Base-by-base conservation (phyloP, 2,888 invertebrate species). In the Sympetrum striolatum region DNA sequence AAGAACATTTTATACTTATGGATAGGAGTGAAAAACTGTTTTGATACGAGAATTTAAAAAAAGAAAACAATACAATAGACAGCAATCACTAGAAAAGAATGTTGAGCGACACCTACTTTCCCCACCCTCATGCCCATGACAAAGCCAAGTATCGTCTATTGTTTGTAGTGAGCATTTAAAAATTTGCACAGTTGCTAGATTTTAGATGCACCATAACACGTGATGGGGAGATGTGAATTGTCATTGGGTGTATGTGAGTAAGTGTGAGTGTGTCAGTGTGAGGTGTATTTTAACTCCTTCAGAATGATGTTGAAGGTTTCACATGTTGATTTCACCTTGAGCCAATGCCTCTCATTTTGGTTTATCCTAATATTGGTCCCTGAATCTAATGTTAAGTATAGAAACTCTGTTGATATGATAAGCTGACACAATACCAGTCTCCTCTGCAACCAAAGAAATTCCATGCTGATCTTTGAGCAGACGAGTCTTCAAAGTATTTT, bases 21-120 rank as follows among this genome's bases (percentile, higher is more conserved):
- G 86, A 64, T 86, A 60, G 86, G 60, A 86, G 86, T 86, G 86
- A 86, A 86, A 86, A 86, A 86, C 86, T 86, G 86, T 86, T 86
- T 86, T 86, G 86, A 86, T 86, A 86, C 86, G 86, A 86, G 86
- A 86, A 86, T 86, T 86, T 86, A 86, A 86, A 86, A n/a, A 86
- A 86, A 86, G 86, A 86, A 86, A 86, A 58, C 86, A 86, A 64
- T 86, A 60, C 86, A 60, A 86, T 86, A 86, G 86, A 86, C 58
- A 86, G 60, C 86, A 37, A 86, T 60, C 60, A 37, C 58, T 86
- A 86, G 86, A 60, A 86, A 86, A 86, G 60, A 86, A 53, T 53
- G 53, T 60, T 86, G 86, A 86, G 58, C 18, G 64, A 86, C 86
- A 60, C 86, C 86, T 86, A 58, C 86, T 64, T 60, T 86, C 86